Percentiles rank a stretch among this genome's conserved stretches.
These are phyloP conservation scores for Hydrozoanthus gracilis DNA, from an alignment of 92 coral and sea anemone species.

Conservation along the genomic window DNA sequence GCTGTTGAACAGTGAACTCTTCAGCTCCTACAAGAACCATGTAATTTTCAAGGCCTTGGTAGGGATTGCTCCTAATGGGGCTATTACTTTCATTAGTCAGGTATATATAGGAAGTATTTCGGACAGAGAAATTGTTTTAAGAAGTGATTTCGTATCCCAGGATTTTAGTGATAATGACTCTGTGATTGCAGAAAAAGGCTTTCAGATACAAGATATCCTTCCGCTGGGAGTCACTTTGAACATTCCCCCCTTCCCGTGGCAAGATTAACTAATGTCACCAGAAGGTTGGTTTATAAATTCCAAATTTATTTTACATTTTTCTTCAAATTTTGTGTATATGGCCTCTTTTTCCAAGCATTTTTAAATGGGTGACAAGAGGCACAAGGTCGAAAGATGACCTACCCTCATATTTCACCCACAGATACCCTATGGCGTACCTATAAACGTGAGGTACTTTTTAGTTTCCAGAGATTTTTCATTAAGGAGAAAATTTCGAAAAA, in stretches of 20 bases:
- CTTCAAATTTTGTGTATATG: too few relatives aligned
- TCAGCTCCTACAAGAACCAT: constrained; percentile 20
- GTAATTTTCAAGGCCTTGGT: constrained; percentile 19
- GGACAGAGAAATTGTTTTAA: constrained; percentile 15
- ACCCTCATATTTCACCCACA: too few relatives aligned
- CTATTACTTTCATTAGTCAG: constrained; percentile 9
- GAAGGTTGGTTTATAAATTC: too few relatives aligned
- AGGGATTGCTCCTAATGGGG: constrained; percentile 12
- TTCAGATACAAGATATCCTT: not conserved
- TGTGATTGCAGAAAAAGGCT: constrained; percentile 21
- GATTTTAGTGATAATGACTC: not conserved
- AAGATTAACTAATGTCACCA: constrained; percentile 12
- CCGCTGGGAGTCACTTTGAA: constrained; percentile 22
- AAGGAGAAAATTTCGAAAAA: too few relatives aligned
- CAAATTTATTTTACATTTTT: too few relatives aligned
- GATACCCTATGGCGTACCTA: too few relatives aligned
- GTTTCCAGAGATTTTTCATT: too few relatives aligned
- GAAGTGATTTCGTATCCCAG: constrained; percentile 2
- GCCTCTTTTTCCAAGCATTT: too few relatives aligned
- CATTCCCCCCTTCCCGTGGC: constrained; percentile 22
- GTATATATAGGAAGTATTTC: constrained; percentile 13
- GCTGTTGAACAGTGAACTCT: constrained; percentile 10
- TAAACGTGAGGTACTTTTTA: too few relatives aligned
- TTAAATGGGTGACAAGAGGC: too few relatives aligned
- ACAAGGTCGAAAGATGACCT: too few relatives aligned